These are phyloP conservation scores for Acheta domesticus DNA, from an alignment of 2,888 invertebrate species.

Conservation along the genomic window DNA sequence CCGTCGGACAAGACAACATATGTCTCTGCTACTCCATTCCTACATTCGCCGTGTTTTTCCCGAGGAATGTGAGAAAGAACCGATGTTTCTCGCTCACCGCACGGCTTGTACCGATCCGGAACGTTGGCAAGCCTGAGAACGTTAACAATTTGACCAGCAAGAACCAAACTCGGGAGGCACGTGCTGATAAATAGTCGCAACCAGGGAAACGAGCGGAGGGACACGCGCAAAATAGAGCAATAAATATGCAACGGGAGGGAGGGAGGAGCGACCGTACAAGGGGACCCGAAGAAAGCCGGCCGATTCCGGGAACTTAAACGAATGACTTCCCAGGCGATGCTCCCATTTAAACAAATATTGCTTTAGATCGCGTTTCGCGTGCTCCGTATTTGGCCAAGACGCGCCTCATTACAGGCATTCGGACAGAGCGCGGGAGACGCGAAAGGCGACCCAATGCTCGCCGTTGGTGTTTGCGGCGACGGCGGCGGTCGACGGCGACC, in stretches of 20 bases:
- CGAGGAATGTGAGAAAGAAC: background rate
- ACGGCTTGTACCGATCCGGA: background rate
- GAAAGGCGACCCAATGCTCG: background rate
- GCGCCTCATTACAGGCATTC: background rate
- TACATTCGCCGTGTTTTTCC: background rate
- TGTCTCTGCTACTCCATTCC: background rate
- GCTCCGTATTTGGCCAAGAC: background rate
- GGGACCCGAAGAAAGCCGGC: background rate
- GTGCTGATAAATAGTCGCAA: background rate
- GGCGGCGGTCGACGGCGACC: too few species aligned
- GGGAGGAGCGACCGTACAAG: background rate
- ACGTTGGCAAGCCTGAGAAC: slow-evolving; percentile 9
- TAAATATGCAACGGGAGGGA: background rate
- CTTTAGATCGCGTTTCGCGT: background rate
- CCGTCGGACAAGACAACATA: background rate
- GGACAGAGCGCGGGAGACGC: background rate
- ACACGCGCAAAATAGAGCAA: background rate
- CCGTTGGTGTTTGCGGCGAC: too few species aligned
- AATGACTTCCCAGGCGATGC: background rate
- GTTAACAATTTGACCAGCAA: slow-evolving; percentile 9
- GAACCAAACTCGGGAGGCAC: background rate
- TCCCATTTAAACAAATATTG: slow-evolving; percentile 18
- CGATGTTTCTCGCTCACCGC: background rate
- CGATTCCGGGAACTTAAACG: background rate
- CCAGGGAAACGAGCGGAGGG: background rate